Evolutionary conservation across 2,113 vertebrate species (phyloP).

Genomic region (Megaleporinus macrocephalus): DNA sequence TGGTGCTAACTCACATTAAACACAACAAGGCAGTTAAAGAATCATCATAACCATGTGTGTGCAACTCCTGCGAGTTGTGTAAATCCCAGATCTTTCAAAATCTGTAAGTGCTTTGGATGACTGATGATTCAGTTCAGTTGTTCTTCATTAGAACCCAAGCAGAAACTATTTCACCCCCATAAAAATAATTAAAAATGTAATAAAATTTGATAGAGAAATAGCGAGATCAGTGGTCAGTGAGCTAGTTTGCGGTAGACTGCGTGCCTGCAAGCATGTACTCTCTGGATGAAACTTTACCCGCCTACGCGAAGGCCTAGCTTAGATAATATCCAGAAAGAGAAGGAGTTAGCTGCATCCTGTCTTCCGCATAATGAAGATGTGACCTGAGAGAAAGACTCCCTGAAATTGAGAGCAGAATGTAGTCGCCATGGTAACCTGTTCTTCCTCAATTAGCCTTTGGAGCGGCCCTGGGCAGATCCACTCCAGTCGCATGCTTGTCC

Average conservation of each 20-base stretch:
- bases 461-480: conserved; percentile 17
- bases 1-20: background rate
- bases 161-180: conserved; percentile 26
- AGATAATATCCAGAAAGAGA: background rate
- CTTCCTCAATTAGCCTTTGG: conserved; percentile 18
- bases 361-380: conserved; percentile 23
- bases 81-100: background rate
- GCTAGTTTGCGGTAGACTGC: background rate
- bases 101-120: conserved; percentile 28
- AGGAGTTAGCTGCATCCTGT: background rate
- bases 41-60: conserved; percentile 31
- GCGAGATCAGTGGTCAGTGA: too few relatives aligned
- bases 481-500: conserved; percentile 29
- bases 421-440: conserved; percentile 41
- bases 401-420: conserved; percentile 25
- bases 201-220: too few relatives aligned
- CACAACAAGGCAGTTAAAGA: conserved; percentile 7
- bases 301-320: background rate
- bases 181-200: conserved; percentile 10
- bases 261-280: background rate
- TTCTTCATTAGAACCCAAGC: conserved; percentile 30
- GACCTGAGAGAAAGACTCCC: conserved; percentile 12
- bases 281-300: background rate
- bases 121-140: conserved; percentile 29
- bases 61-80: background rate